Evolutionary conservation across 2,888 invertebrate species (phyloP).

Genomic region (Pseudolycoriella hygida): DNA sequence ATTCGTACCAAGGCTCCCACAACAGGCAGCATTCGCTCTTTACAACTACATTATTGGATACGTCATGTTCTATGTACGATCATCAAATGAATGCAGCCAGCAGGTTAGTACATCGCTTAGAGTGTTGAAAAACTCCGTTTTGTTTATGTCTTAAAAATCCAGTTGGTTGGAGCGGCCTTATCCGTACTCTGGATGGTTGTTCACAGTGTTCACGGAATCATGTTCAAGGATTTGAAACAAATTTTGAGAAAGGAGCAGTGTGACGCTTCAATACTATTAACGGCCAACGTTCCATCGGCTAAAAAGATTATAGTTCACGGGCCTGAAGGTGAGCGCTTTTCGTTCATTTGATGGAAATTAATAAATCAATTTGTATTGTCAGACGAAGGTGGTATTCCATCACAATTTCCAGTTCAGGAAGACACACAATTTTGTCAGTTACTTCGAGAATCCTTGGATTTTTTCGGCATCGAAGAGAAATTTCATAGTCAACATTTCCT

Average conservation of each 20-base stretch:
- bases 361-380: conserved; percentile 18
- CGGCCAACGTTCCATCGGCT: conserved; percentile 97
- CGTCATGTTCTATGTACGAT: conserved; percentile 96
- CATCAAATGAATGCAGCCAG: conserved; percentile 90
- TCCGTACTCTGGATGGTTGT: conserved; percentile 97
- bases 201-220: conserved; percentile 95
- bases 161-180: conserved; percentile 80
- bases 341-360: neutral
- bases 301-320: conserved; percentile 98
- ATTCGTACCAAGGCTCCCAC: conserved; percentile 82
- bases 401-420: conserved; percentile 95
- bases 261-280: conserved; percentile 90
- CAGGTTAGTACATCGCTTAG: conserved; percentile 28
- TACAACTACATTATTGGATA: conserved; percentile 99
- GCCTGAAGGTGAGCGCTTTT: conserved; percentile 39
- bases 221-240: conserved; percentile 98
- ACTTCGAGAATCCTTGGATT: conserved; percentile 87
- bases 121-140: neutral
- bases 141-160: too few relatives aligned
- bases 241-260: conserved; percentile 97
- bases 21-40: conserved; percentile 93
- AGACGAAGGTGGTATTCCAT: conserved; percentile 88
- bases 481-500: conserved; percentile 81
- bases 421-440: conserved; percentile 93
- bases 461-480: conserved; percentile 87